These are phyloP conservation scores for Heliocidaris erythrogramma DNA, from an alignment of 35 echinoderm and acorn worm species.

Conservation along the genomic window DNA sequence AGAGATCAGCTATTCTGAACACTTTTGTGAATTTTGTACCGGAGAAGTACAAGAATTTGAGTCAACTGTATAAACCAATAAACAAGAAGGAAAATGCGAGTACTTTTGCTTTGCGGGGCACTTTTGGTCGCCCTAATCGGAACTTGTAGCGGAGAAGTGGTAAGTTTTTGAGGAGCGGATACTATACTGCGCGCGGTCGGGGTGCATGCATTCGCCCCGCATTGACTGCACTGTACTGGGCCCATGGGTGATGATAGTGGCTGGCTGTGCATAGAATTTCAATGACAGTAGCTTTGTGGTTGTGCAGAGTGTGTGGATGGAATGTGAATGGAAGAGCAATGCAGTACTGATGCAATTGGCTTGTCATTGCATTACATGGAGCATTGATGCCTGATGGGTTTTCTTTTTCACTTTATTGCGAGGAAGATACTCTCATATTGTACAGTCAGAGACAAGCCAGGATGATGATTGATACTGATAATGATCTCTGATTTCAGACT, in stretches of 20 bases:
- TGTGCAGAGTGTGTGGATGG: background rate
- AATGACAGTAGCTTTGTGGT: background rate
- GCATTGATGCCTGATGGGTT: too few species aligned
- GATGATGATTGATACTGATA: too few species aligned
- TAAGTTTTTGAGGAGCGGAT: background rate
- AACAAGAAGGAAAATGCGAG: constrained; percentile 22
- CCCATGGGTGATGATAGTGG: background rate
- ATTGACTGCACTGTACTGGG: background rate
- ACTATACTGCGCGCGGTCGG: background rate
- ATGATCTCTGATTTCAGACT: too few species aligned
- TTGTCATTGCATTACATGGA: too few species aligned
- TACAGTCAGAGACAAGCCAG: too few species aligned
- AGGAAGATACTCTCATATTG: too few species aligned
- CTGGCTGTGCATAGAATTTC: background rate
- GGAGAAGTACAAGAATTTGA: background rate
- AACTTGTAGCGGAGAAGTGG: constrained; percentile 27
- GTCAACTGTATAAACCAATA: background rate
- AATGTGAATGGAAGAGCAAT: too few species aligned
- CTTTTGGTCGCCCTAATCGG: background rate
- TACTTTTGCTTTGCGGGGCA: constrained; percentile 16
- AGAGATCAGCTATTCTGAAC: background rate
- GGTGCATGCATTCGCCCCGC: background rate
- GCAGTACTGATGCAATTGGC: too few species aligned
- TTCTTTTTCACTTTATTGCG: too few species aligned
- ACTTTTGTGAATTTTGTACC: background rate